These are phyloP conservation scores for Camelus bactrianus DNA, from an alignment of 2,113 vertebrate genomes.

Conservation along the genomic window DNA sequence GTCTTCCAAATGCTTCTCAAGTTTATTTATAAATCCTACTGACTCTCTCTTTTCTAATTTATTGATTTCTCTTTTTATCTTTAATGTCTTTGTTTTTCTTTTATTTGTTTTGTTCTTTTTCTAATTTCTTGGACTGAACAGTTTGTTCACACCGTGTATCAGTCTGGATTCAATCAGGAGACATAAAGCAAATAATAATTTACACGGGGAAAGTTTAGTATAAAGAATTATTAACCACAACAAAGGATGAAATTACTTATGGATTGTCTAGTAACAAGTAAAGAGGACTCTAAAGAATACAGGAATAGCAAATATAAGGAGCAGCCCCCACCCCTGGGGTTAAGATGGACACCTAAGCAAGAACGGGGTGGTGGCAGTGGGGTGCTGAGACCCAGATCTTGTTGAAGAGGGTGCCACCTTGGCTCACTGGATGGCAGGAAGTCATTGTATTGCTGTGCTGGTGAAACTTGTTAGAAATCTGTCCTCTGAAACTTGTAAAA, in stretches of 20 bases:
- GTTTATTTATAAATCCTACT: neutral
- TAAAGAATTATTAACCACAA: neutral
- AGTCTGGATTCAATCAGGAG: neutral
- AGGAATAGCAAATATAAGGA: neutral
- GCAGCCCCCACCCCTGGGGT: no score
- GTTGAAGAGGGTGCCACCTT: neutral
- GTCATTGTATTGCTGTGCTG: no score
- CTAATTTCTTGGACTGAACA: slow-evolving; percentile 41
- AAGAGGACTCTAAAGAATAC: neutral
- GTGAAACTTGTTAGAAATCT: slow-evolving; percentile 13
- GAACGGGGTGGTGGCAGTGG: no score
- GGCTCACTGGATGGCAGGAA: neutral
- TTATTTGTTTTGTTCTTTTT: neutral
- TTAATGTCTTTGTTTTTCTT: neutral
- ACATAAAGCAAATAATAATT: neutral
- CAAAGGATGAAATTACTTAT: neutral
- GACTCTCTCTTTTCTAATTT: neutral
- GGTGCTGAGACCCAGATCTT: neutral
- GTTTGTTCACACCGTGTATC: neutral
- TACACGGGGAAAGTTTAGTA: neutral
- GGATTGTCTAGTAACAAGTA: neutral
- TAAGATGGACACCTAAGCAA: neutral
- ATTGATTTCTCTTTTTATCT: neutral
- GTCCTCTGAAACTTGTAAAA: neutral
- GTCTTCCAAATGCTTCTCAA: neutral